Evolutionary conservation across 2,888 invertebrate species (phyloP).

Genomic region (Napeogenes sylphis): DNA sequence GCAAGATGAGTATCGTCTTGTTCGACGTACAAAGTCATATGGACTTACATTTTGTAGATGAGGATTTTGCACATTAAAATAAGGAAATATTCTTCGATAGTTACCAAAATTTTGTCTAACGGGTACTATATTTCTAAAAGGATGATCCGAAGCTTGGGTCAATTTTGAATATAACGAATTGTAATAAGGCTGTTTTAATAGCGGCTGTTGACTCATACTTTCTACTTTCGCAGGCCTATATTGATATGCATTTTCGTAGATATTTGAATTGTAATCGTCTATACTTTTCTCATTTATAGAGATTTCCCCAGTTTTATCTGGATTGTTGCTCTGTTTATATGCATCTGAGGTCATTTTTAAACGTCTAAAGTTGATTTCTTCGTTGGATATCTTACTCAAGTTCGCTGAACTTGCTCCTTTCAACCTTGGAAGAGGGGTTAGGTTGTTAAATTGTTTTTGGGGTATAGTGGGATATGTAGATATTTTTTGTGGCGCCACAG

Average conservation of each 20-base stretch:
- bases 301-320: no score
- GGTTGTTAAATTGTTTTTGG: neutral
- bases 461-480: no score
- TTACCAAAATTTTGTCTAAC: neutral
- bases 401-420: neutral
- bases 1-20: no score
- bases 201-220: neutral
- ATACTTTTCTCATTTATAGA: no score
- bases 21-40: no score
- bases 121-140: neutral
- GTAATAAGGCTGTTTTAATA: neutral
- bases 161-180: constrained; percentile 1
- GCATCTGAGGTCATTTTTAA: no score
- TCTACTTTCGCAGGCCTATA: neutral
- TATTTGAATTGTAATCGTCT: neutral
- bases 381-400: neutral
- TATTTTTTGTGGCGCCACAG: no score
- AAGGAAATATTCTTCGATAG: neutral
- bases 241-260: neutral
- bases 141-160: neutral
- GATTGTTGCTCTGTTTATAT: no score
- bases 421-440: neutral
- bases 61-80: neutral
- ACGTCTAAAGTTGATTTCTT: no score
- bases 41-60: no score